These are phyloP conservation scores for Fistularia tabacaria DNA, from an alignment of 2,797 vertebrate species.

Conservation along the genomic window DNA sequence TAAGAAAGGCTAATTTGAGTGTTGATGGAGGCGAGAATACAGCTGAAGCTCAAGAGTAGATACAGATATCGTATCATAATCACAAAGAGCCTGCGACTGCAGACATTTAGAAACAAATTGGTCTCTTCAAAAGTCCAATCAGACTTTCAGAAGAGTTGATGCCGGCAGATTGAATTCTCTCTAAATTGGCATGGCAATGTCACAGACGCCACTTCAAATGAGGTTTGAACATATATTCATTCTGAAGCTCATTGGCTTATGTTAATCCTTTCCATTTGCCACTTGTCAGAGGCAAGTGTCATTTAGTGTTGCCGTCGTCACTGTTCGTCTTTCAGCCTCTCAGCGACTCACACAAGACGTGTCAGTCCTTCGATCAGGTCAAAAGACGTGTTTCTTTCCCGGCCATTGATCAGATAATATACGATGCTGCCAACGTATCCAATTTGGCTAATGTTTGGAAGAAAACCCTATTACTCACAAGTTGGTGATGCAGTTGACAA, in stretches of 20 bases:
- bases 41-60: constrained; percentile 64
- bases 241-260: constrained; percentile 73
- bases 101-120: constrained; percentile 70
- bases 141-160: constrained; percentile 59
- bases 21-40: constrained; percentile 67
- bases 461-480: too few relatives aligned
- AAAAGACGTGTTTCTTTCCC: constrained; percentile 49
- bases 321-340: constrained; percentile 47
- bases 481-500: constrained; percentile 1
- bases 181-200: constrained; percentile 74
- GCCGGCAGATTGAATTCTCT: constrained; percentile 70
- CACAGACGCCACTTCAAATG: constrained; percentile 75
- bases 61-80: constrained; percentile 68
- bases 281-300: constrained; percentile 63
- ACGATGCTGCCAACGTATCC: constrained; percentile 58
- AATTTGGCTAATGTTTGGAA: constrained; percentile 28
- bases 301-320: constrained; percentile 60
- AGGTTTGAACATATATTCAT: constrained; percentile 74
- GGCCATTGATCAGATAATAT: constrained; percentile 70
- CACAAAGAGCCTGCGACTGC: constrained; percentile 61
- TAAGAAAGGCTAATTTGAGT: constrained; percentile 73
- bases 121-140: constrained; percentile 70
- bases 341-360: constrained; percentile 55
- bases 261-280: constrained; percentile 74
- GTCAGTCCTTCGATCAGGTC: constrained; percentile 69